Evolutionary conservation across 1,140 invertebrate genomes (phyloP), one percentile per base, ranked within the genome.

Genomic region (Dreissena rostriformis): DNA sequence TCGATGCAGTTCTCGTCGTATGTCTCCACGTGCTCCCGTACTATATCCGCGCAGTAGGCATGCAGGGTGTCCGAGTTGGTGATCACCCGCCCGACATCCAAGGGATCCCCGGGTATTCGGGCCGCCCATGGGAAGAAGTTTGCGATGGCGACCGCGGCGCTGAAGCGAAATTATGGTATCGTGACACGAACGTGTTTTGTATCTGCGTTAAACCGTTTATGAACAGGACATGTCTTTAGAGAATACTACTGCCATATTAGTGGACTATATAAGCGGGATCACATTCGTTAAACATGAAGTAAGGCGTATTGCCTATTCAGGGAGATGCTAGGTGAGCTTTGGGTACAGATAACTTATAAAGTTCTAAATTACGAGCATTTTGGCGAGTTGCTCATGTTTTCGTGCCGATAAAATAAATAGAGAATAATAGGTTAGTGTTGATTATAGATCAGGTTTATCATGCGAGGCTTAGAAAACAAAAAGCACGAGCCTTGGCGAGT

Each of bases 1-100:
- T 85, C 66, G 5, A 84, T 75, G 7, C 87, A 63, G 51, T 86
- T 79, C 15, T 81, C 82, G 29, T 86, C 82, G 63, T 82, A 86
- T 0, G 75, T 53, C 15, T 86, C 52, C 11, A 83, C 24, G 57
- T 86, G 77, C 70, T 87, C 80, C 8, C 53, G 22, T 19, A 84
- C 61, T 7, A 83, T 67, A 53, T 75, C 51, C 14, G 53, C 52
- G 24, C 22, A 11, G 29, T 22, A 82, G 22, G 75, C 53, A 39
- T 57, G 52, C 22, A 82, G 52, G 7, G 72, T 26, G 22, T 82
- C 70, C 5, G 65, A 66, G 28, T 85, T 85, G 5, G 26, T 55
- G 14, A 85, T n/a, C 28, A 61, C 52, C n/a, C 63, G 61, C 53
- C 76, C 49, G 53, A 65, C 26, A n/a, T 72, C 71, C 2, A 77